Base-by-base conservation (phyloP, 2,113 vertebrate species). In the Python bivittatus region DNA sequence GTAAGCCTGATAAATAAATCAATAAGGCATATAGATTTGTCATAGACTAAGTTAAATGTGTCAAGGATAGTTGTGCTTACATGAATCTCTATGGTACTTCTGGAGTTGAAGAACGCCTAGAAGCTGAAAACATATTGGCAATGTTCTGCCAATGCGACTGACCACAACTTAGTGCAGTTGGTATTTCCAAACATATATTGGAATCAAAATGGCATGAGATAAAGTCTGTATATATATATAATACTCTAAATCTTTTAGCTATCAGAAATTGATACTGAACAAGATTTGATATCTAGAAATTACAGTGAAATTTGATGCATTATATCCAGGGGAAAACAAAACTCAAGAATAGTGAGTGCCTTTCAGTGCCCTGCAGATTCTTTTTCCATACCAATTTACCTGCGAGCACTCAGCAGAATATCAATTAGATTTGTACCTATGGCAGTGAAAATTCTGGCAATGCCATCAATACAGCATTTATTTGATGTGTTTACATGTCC, bases 311-410 rank as follows among this genome's bases (percentile, higher is more conserved):
- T 92, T 20, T 53, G 53, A 29, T 38, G 92, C 2, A 52, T 58
- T 58, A 92, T 25, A 84, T 86, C 92, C 56, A 53, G 88, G 33
- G 72, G 72, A 38, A 42, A 94, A 96, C 94, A 44, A 48, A 83
- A n/a, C 54, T 90, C 33, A 58, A 58, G 54, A 54, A 90, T 9
- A 2, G 33, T 13, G n/a, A 22, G 12, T 9, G 8, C 4, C 83
- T 95, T 93, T 92, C 88, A 95, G 48, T 0, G 0, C 92, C 5
- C 22, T 33, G 83, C 44, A 94, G 11, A 64, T 88, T 2, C 92
- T 64, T 91, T 68, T 52, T 88, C 44, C 79, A 27, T 38, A 86
- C 54, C 1, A 6, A n/a, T 83, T 38, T 83, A 27, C 33, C 42
- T 56, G 52, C 52, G 42, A 72, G 3, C 10, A 25, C n/a, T 54